phyloP scores from a whole-genome alignment of 1,140 invertebrate species.

The Platyscapa corneri region DNA sequence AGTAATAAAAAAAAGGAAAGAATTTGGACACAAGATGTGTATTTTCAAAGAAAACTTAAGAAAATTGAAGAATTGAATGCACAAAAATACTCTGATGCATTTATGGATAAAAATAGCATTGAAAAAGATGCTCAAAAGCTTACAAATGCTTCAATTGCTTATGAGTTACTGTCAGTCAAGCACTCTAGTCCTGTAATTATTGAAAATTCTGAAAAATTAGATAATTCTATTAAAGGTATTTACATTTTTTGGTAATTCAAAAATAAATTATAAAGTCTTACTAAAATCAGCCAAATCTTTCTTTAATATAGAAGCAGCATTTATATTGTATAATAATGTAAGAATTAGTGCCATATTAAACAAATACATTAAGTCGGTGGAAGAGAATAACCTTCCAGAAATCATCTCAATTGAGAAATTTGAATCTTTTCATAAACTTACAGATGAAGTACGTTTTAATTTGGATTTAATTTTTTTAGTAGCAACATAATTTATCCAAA shows the following conservation, averaged over 20 bases:
- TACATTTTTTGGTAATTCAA: not conserved
- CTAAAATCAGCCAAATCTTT: constrained; percentile 9
- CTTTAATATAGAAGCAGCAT: constrained; percentile 76
- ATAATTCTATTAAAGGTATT: constrained; percentile 59
- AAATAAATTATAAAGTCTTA: constrained; percentile 9
- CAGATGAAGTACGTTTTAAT: constrained; percentile 13
- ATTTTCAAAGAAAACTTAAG: constrained; percentile 60
- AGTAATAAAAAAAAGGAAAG: constrained; percentile 70
- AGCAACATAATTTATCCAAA: not conserved
- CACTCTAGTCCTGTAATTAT: constrained; percentile 74
- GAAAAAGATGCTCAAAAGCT: constrained; percentile 70
- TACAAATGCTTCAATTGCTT: constrained; percentile 77
- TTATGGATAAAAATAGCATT: constrained; percentile 53
- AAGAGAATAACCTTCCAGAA: constrained; percentile 73
- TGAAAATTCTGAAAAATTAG: constrained; percentile 13
- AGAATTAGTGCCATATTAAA: constrained; percentile 79
- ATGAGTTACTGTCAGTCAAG: constrained; percentile 80
- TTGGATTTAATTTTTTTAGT: not conserved
- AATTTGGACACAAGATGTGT: constrained; percentile 66
- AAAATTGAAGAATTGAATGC: constrained; percentile 67
- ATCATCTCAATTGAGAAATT: constrained; percentile 75
- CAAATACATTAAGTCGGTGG: constrained; percentile 76
- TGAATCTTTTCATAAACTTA: constrained; percentile 66
- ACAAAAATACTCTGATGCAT: constrained; percentile 67
- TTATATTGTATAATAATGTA: constrained; percentile 83